Conservation (phyloP, 2,888 invertebrate species). For the Muschampia staudingeri region DNA sequence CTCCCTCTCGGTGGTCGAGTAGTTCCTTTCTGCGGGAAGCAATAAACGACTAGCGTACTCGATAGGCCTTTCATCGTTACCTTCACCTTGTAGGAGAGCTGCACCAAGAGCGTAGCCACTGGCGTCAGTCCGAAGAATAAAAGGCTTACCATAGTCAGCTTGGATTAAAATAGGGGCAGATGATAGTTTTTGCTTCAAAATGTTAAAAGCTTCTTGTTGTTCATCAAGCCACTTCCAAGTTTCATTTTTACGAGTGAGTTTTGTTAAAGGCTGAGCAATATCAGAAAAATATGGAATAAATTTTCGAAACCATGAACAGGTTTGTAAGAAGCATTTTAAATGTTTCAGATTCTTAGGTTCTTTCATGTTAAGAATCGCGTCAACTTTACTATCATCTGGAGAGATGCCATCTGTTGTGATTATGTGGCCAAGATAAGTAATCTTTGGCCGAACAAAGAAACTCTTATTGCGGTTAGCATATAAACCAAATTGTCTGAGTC, state of each 20-base stretch:
- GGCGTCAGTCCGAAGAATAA: slow-evolving; percentile 71
- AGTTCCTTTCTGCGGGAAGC: slow-evolving; percentile 73
- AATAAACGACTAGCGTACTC: slow-evolving; percentile 67
- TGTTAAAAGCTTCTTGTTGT: slow-evolving; percentile 48
- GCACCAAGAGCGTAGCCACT: slow-evolving; percentile 67
- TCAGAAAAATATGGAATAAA: slow-evolving; percentile 68
- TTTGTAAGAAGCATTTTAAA: slow-evolving; percentile 65
- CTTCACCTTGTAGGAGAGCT: slow-evolving; percentile 69
- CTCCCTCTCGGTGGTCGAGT: slow-evolving; percentile 80
- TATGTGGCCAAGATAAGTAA: slow-evolving; percentile 66
- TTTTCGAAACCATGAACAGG: slow-evolving; percentile 73
- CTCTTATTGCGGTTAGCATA: slow-evolving; percentile 70
- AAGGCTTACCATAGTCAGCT: slow-evolving; percentile 67
- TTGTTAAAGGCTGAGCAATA: slow-evolving; percentile 70
- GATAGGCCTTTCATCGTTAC: slow-evolving; percentile 62
- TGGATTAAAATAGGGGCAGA: slow-evolving; percentile 68
- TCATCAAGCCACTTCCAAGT: slow-evolving; percentile 68
- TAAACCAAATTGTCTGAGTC: slow-evolving; percentile 67
- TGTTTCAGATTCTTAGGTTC: slow-evolving; percentile 60
- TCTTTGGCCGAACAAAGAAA: slow-evolving; percentile 49
- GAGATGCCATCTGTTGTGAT: slow-evolving; percentile 62
- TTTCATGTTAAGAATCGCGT: slow-evolving; percentile 58
- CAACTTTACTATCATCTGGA: slow-evolving; percentile 60
- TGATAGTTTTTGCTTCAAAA: slow-evolving; percentile 56
- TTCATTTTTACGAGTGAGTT: slow-evolving; percentile 70